phyloP scores from a whole-genome alignment of 2,113 vertebrate species.

The Pseudopodoces humilis region DNA sequence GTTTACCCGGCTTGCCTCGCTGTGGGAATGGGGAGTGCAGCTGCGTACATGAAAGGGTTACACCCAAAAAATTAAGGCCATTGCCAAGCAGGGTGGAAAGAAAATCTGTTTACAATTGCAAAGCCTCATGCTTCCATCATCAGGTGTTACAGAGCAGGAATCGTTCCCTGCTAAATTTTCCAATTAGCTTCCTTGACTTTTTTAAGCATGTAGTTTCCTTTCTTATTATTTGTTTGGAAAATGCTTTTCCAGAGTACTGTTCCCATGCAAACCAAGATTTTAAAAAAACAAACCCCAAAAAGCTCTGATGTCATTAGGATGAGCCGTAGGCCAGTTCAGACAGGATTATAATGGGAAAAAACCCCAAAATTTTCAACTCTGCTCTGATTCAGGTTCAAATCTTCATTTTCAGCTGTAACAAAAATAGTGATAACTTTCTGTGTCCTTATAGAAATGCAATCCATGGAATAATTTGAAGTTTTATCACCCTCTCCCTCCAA shows the following conservation, averaged over 20 bases:
- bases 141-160: conserved; percentile 34
- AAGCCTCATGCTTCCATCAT: conserved; percentile 46
- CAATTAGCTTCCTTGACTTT: background rate
- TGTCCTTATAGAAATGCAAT: background rate
- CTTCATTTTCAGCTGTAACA: background rate
- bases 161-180: background rate
- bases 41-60: conserved; percentile 53
- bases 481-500: background rate
- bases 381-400: background rate
- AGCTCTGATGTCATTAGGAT: background rate
- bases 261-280: conserved; percentile 21
- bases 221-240: background rate
- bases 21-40: conserved; percentile 53
- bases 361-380: background rate
- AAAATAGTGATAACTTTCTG: background rate
- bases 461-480: background rate
- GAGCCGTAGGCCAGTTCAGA: background rate
- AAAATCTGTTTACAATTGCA: conserved; percentile 52
- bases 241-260: background rate
- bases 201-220: conserved; percentile 1
- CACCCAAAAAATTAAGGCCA: conserved; percentile 34
- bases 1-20: conserved; percentile 1
- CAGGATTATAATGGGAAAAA: background rate
- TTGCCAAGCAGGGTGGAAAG: conserved; percentile 37
- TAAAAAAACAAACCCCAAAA: background rate